Evolutionary conservation across 2,113 vertebrate species (phyloP).

Genomic region (Ariopsis seemanni): DNA sequence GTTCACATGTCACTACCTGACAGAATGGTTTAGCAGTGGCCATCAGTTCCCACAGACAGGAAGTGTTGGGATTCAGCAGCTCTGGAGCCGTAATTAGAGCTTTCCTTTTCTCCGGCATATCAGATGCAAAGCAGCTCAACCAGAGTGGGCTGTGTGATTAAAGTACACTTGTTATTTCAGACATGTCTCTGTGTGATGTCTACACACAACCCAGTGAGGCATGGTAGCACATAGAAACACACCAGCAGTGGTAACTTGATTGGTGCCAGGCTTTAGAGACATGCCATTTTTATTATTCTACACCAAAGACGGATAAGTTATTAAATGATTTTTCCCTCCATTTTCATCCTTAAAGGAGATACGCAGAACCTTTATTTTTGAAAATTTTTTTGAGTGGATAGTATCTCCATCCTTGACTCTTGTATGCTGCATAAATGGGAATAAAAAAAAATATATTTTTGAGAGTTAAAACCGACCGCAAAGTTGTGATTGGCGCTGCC

Average conservation of each 20-base stretch:
- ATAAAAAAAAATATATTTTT: no score
- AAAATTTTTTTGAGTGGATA: no score
- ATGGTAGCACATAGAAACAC: slow-evolving; percentile 55
- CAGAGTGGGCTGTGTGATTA: slow-evolving; percentile 90
- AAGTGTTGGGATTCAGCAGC: slow-evolving; percentile 82
- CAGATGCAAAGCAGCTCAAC: slow-evolving; percentile 93
- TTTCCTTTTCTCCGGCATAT: slow-evolving; percentile 84
- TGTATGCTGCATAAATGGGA: no score
- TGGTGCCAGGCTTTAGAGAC: slow-evolving; percentile 31
- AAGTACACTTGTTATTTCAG: slow-evolving; percentile 96
- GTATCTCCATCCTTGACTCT: no score
- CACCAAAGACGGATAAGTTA: not conserved
- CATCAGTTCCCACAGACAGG: slow-evolving; percentile 84
- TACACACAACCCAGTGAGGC: slow-evolving; percentile 49
- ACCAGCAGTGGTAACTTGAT: slow-evolving; percentile 20
- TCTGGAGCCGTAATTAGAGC: slow-evolving; percentile 92
- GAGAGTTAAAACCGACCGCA: no score
- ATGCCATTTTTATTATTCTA: slow-evolving; percentile 7
- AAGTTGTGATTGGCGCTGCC: no score
- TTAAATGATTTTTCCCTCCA: not conserved
- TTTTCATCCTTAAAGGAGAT: not conserved
- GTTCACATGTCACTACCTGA: slow-evolving; percentile 92
- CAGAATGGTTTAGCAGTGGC: slow-evolving; percentile 85
- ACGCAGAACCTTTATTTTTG: no score
- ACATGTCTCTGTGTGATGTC: slow-evolving; percentile 80